Evolutionary conservation across 30 jellyfish, hydroid and myxozoan species (phyloP).

Genomic region (Rhopilema esculentum): DNA sequence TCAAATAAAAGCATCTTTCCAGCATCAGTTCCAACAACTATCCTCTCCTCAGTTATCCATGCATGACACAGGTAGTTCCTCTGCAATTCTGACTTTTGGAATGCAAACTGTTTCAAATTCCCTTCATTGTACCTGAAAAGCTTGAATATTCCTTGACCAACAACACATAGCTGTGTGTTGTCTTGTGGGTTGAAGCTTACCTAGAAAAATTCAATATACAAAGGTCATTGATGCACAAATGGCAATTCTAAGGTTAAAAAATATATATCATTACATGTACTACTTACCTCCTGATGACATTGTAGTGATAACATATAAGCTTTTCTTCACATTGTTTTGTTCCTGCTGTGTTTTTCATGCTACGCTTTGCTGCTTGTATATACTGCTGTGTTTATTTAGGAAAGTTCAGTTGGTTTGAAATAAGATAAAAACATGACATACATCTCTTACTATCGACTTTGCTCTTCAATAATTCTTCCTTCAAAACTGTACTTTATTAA

Average conservation of each 20-base stretch:
- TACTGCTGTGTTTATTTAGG: no score
- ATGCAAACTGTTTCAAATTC: slow-evolving; percentile 86
- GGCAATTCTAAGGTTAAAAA: neutral
- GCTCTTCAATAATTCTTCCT: no score
- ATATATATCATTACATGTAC: neutral
- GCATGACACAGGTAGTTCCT: slow-evolving; percentile 92
- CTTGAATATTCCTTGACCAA: slow-evolving; percentile 95
- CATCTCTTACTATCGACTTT: no score
- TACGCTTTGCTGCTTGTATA: no score
- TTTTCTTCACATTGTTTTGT: no score
- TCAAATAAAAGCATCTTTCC: slow-evolving; percentile 93
- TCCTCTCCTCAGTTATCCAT: slow-evolving; percentile 89
- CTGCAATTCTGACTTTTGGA: slow-evolving; percentile 85
- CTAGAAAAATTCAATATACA: slow-evolving; percentile 29
- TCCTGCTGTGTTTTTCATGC: no score
- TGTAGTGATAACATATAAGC: no score
- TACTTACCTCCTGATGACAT: no score
- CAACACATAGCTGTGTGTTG: slow-evolving; percentile 91
- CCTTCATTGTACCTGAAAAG: slow-evolving; percentile 93
- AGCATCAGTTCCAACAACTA: slow-evolving; percentile 86
- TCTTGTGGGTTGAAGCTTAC: slow-evolving; percentile 95
- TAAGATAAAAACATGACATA: no score
- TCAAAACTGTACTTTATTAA: no score
- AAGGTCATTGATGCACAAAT: neutral
- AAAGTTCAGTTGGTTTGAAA: no score